Evolutionary conservation across 2,113 vertebrate species (phyloP).

Genomic region (Muntiacus reevesi): DNA sequence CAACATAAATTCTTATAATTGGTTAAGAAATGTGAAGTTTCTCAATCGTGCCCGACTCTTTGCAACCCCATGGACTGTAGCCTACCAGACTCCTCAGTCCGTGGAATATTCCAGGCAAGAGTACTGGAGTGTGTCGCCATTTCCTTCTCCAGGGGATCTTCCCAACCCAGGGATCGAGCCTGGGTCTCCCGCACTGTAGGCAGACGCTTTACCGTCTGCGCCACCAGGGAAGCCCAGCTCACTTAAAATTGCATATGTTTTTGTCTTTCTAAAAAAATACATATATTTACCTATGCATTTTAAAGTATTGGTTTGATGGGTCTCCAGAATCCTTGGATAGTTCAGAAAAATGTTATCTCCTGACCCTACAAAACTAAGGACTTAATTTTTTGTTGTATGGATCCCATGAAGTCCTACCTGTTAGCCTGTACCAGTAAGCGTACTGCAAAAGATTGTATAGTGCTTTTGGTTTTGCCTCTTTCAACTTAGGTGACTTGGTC

Average conservation of each 20-base stretch:
- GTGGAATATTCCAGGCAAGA: not conserved
- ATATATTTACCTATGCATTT: not conserved
- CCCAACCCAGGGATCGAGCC: not conserved
- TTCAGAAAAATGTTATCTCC: not conserved
- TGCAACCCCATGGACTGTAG: not conserved
- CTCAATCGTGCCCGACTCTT: not conserved
- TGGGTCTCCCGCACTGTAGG: rapidly evolving
- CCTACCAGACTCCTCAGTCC: not conserved
- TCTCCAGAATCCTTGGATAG: not conserved
- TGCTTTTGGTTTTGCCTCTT: not conserved
- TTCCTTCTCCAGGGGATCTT: not conserved
- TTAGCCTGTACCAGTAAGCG: not conserved
- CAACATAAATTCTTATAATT: not conserved
- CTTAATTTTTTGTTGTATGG: slow-evolving; percentile 7
- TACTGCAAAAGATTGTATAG: not conserved
- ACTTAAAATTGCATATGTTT: not conserved
- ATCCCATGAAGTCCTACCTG: not conserved
- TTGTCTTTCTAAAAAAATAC: not conserved
- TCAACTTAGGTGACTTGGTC: not conserved
- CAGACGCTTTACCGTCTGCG: not conserved
- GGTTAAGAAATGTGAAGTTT: not conserved
- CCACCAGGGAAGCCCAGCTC: not conserved
- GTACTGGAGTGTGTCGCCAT: not conserved
- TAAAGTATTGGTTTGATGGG: slow-evolving; percentile 13
- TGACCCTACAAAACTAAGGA: not conserved